These are phyloP conservation scores for Colaptes auratus DNA, from an alignment of 2,113 vertebrate species.

Conservation along the genomic window DNA sequence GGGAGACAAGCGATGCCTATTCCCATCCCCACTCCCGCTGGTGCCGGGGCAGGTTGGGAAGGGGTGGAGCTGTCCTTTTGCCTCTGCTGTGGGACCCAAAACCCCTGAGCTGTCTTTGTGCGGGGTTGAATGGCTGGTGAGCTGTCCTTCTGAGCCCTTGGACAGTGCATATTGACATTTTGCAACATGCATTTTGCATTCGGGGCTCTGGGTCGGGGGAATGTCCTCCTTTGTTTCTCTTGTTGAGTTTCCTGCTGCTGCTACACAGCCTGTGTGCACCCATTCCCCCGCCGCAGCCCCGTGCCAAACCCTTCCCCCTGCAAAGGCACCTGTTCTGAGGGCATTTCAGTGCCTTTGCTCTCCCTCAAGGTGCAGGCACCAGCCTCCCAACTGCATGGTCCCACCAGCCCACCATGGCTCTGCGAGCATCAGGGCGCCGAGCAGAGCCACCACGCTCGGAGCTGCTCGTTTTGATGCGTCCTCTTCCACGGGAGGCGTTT, in stretches of 20 bases:
- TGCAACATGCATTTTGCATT: background rate
- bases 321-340: background rate
- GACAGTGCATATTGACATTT: background rate
- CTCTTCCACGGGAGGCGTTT: background rate
- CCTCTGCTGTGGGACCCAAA: background rate
- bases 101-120: constrained; percentile 1
- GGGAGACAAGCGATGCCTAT: rapidly evolving
- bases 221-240: background rate
- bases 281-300: background rate
- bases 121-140: rapidly evolving
- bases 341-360: background rate
- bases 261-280: constrained; percentile 51
- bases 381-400: background rate
- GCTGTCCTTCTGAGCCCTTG: background rate
- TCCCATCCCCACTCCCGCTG: background rate
- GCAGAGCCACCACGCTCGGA: background rate
- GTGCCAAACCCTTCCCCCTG: background rate
- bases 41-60: background rate
- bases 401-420: background rate
- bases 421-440: background rate
- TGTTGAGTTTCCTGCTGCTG: constrained; percentile 67
- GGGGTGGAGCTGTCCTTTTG: rapidly evolving
- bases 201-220: background rate
- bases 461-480: background rate
- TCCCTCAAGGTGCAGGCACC: constrained; percentile 36